phyloP scores from a whole-genome alignment of 2,888 invertebrate species.

The Hofmannophila pseudospretella region DNA sequence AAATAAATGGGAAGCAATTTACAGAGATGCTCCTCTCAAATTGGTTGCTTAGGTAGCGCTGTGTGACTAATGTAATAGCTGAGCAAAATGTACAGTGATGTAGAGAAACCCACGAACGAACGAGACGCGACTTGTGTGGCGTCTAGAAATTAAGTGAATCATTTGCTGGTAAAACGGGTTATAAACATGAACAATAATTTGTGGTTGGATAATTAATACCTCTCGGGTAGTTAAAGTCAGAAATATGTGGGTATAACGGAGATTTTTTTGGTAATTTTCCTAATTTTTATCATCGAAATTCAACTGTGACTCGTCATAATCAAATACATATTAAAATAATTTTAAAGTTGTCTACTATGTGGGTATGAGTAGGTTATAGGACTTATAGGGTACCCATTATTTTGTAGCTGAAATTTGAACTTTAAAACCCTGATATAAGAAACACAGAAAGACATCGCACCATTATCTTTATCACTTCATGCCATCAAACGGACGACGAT shows the following conservation, averaged over 20 bases:
- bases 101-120: constrained; percentile 17
- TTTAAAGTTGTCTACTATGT: no score
- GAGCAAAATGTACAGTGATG: constrained; percentile 32
- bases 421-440: no score
- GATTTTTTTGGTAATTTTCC: no score
- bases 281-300: no score
- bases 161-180: not conserved
- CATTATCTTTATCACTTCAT: not conserved
- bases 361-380: no score
- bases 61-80: constrained; percentile 35
- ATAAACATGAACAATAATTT: constrained; percentile 6
- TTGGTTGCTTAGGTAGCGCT: constrained; percentile 23
- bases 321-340: no score
- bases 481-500: constrained; percentile 32
- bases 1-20: constrained; percentile 29
- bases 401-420: no score
- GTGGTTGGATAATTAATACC: not conserved
- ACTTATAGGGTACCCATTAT: no score
- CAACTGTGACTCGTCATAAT: no score
- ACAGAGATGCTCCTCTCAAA: constrained; percentile 26
- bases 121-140: constrained; percentile 19
- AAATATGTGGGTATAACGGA: no score
- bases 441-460: no score
- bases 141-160: constrained; percentile 15
- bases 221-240: no score